A percentile compares a stretch with the other conserved stretches of the same genome.
phyloP scores from a whole-genome alignment of 2,888 invertebrate species.

The Tetragonula carbonaria region DNA sequence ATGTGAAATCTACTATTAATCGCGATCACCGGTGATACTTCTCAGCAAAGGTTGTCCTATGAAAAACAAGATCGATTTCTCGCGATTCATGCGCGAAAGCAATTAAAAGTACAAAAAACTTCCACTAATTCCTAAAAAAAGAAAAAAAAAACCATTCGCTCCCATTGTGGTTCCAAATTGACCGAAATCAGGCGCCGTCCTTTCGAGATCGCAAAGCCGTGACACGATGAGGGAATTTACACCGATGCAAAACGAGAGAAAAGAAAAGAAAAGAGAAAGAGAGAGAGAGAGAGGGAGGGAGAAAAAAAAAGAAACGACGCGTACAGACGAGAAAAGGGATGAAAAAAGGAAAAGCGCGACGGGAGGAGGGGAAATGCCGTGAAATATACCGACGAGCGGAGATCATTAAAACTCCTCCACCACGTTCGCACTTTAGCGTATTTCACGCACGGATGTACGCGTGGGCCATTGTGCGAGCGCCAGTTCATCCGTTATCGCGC shows the following conservation, averaged over 20 bases:
- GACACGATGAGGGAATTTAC: constrained; percentile 9
- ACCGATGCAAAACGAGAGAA: background rate
- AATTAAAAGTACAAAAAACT: background rate
- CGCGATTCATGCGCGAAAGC: too few species aligned
- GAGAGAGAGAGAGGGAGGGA: background rate
- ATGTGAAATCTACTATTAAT: too few species aligned
- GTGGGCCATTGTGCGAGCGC: constrained; percentile 39
- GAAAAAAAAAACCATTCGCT: background rate
- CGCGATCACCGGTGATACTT: too few species aligned
- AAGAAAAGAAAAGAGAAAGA: background rate
- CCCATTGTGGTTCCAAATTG: background rate
- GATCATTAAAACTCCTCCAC: constrained; percentile 62
- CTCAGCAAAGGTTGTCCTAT: too few species aligned
- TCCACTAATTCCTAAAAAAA: background rate
- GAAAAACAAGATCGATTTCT: too few species aligned
- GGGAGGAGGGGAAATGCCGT: constrained; percentile 20
- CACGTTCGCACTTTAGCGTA: constrained; percentile 25
- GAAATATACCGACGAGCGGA: constrained; percentile 27
- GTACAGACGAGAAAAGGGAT: background rate
- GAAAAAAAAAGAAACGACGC: background rate
- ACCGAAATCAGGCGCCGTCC: background rate
- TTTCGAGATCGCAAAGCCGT: background rate
- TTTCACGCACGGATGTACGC: constrained; percentile 40
- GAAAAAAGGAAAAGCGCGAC: constrained; percentile 28
- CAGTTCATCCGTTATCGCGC: constrained; percentile 50